Percentiles rank a stretch among this genome's conserved stretches.
Conservation (phyloP, 1,140 invertebrate species). For the Drosophila lacteicornis region DNA sequence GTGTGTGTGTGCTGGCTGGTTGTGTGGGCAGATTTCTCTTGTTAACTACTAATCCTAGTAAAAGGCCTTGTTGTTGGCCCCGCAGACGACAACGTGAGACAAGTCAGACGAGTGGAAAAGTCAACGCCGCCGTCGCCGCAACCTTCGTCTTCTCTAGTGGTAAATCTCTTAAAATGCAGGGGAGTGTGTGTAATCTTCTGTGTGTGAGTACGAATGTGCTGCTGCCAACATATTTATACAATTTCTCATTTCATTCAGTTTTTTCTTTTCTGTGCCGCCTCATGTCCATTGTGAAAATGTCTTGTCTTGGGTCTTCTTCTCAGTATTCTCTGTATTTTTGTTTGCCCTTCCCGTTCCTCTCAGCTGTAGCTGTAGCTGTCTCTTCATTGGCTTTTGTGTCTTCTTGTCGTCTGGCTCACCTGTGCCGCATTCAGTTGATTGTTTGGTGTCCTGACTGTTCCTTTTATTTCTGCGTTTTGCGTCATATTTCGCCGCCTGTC, state of each 20-base stretch:
- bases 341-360: not conserved
- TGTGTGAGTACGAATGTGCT: slow-evolving; percentile 49
- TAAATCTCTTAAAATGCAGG: slow-evolving; percentile 76
- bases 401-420: slow-evolving; percentile 45
- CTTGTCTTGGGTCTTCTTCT: slow-evolving; percentile 34
- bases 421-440: slow-evolving; percentile 48
- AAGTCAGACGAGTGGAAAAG: slow-evolving; percentile 74
- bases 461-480: slow-evolving; percentile 45
- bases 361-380: slow-evolving; percentile 6
- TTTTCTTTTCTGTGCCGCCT: slow-evolving; percentile 12
- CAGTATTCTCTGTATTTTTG: slow-evolving; percentile 6
- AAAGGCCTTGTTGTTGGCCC: slow-evolving; percentile 72
- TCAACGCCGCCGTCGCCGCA: slow-evolving; percentile 55
- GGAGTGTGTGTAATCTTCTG: slow-evolving; percentile 32
- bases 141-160: slow-evolving; percentile 58
- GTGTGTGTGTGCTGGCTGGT: slow-evolving; percentile 27
- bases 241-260: slow-evolving; percentile 78
- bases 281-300: slow-evolving; percentile 48
- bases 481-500: slow-evolving; percentile 54
- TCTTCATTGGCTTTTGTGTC: slow-evolving; percentile 48
- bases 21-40: slow-evolving; percentile 79
- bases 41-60: slow-evolving; percentile 82
- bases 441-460: slow-evolving; percentile 49
- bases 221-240: slow-evolving; percentile 77
- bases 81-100: slow-evolving; percentile 64